phyloP scores from a whole-genome alignment of 2,888 invertebrate genomes.

The Cephus pulcher region DNA sequence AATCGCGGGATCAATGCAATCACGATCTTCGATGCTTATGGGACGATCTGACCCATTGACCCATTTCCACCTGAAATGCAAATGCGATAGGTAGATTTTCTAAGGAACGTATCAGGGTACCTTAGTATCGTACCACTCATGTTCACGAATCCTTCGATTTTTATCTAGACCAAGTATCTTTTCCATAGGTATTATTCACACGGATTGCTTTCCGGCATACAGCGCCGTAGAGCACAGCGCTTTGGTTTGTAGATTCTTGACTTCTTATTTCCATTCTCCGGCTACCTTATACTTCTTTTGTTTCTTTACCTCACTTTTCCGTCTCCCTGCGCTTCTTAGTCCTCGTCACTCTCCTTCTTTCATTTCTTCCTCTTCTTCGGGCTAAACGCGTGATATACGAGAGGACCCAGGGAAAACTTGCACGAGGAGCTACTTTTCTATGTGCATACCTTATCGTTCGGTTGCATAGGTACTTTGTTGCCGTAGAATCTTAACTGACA shows the following conservation, averaged over 20 bases:
- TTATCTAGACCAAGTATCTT: not conserved
- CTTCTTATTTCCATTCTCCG: not conserved
- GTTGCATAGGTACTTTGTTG: slow-evolving; percentile 21
- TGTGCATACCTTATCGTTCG: slow-evolving; percentile 35
- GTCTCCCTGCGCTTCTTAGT: not conserved
- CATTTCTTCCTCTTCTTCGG: not conserved
- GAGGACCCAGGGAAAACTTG: slow-evolving; percentile 28
- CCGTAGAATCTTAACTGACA: slow-evolving; percentile 37
- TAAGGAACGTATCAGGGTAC: not conserved
- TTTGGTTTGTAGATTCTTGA: slow-evolving; percentile 37
- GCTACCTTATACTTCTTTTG: not conserved
- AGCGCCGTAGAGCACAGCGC: slow-evolving; percentile 4
- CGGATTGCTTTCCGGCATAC: not conserved
- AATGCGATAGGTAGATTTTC: not conserved
- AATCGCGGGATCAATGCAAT: slow-evolving; percentile 24
- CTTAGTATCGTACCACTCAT: not conserved
- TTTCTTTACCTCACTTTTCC: not conserved
- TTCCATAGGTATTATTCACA: slow-evolving; percentile 1
- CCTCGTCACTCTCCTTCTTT: not conserved
- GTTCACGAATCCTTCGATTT: not conserved
- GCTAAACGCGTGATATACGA: slow-evolving; percentile 29
- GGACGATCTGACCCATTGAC: slow-evolving; percentile 14
- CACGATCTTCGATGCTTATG: slow-evolving; percentile 17
- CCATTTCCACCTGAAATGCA: slow-evolving; percentile 11
- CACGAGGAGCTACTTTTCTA: slow-evolving; percentile 31